Base-by-base conservation (phyloP, 2,113 vertebrate genomes). In the Dasyornis broadbenti region DNA sequence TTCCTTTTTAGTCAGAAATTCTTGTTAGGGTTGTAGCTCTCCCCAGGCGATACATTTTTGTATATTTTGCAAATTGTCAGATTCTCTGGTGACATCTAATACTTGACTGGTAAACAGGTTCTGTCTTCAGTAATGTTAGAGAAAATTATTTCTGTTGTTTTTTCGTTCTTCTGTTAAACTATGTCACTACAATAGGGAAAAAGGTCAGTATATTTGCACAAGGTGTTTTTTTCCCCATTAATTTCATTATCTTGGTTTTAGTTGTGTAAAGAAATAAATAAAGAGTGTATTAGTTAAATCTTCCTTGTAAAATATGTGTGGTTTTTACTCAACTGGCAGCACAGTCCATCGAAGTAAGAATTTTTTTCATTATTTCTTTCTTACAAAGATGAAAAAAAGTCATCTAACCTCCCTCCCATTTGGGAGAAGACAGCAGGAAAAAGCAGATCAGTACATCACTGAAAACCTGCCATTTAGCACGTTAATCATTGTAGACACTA, bases 1-100 rank as follows among this genome's bases (percentile, higher is more conserved):
- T 76, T 94, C 28, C 66, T 44, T 90, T 97, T 87, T 91, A 89
- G 68, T 82, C 47, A 82, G 60, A 96, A 92, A 56, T 81, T 89
- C 63, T 95, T 61, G 31, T 86, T 79, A 91, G 17, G 81, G 61
- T 52, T 71, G 49, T 65, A 84, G 7, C 35, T 79, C 45, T 89
- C 37, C 65, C 33, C 39, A 23, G 60, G 24, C 79, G 31, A 56
- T 56, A 19, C 0, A 27, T 49, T 94, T 80, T 60, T 82, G 31
- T 75, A 2, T 68, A 28, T 85, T 84, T 77, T 91, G 28, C 57
- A 86, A 75, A 56, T 78, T 78, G 54, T 66, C 19, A 24, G 1
- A 30, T 85, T 84, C 57, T 40, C 33, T 71, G 22, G 35, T 56
- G 57, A 64, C 5, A 12, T 60, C 3, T 37, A 77, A 37, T 83